phyloP scores from a whole-genome alignment of 2,888 invertebrate species.

The Rotaria socialis region DNA sequence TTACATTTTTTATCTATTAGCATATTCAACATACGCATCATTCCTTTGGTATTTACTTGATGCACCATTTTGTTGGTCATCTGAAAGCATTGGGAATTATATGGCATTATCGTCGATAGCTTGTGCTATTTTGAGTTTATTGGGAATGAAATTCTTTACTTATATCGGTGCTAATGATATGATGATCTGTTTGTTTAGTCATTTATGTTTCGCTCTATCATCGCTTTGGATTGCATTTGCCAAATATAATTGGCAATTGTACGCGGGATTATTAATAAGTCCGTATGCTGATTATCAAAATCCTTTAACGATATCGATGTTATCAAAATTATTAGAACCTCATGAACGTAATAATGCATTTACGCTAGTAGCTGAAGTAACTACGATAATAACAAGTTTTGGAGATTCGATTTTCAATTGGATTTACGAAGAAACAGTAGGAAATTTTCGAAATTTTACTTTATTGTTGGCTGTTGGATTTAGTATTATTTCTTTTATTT shows the following conservation, averaged over 20 bases:
- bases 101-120: background rate
- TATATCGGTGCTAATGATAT: background rate
- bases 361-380: background rate
- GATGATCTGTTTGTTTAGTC: background rate
- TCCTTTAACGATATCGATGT: background rate
- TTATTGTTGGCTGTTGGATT: background rate
- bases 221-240: conserved; percentile 18
- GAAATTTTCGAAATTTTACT: conserved; percentile 6
- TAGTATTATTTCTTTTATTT: background rate
- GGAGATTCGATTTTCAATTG: conserved; percentile 9
- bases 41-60: conserved; percentile 1
- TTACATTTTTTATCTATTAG: background rate
- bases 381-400: background rate
- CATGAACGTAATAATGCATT: conserved; percentile 3
- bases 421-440: background rate
- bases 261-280: conserved; percentile 12
- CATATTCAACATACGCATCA: background rate
- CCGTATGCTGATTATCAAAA: conserved; percentile 15
- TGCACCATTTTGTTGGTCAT: conserved; percentile 28
- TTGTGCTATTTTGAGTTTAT: background rate
- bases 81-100: conserved; percentile 17
- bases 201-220: background rate
- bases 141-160: conserved; percentile 12
- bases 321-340: background rate
- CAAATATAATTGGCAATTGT: conserved; percentile 17